phyloP scores from a whole-genome alignment of 2,797 vertebrate species.

The Esox masquinongy region DNA sequence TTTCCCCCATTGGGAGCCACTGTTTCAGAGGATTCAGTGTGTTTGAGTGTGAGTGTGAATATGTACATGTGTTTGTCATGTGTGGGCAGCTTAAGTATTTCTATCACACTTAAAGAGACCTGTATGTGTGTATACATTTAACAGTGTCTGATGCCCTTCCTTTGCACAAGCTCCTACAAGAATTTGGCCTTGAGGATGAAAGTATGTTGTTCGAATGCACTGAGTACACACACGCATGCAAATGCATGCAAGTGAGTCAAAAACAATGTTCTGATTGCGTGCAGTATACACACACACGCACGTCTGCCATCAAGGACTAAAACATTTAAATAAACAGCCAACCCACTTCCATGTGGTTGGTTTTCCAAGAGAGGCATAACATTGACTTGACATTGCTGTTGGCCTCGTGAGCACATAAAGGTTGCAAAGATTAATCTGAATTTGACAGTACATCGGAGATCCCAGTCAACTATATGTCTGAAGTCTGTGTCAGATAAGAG shows the following conservation, averaged over 20 bases:
- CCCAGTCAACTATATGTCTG: not conserved
- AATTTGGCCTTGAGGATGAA: not conserved
- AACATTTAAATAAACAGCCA: not conserved
- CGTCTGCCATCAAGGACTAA: not conserved
- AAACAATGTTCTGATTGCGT: too few species aligned
- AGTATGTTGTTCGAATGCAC: not conserved
- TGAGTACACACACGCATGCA: too few species aligned
- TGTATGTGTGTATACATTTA: not conserved
- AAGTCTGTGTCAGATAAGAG: not conserved
- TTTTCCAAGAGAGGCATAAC: not conserved
- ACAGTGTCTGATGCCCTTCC: not conserved
- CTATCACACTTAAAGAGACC: not conserved
- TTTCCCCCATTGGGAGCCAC: too few species aligned
- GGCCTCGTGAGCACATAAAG: not conserved
- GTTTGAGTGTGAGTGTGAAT: too few species aligned
- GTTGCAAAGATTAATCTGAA: not conserved
- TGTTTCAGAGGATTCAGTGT: too few species aligned
- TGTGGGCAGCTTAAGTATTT: not conserved
- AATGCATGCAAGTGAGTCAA: too few species aligned
- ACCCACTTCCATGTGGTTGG: not conserved
- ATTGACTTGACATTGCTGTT: not conserved
- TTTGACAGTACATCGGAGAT: not conserved
- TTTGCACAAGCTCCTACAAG: not conserved
- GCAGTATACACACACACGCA: not conserved
- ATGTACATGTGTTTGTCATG: not conserved